Conservation (phyloP, 2,797 vertebrate species). For the Babyrousa celebensis region DNA sequence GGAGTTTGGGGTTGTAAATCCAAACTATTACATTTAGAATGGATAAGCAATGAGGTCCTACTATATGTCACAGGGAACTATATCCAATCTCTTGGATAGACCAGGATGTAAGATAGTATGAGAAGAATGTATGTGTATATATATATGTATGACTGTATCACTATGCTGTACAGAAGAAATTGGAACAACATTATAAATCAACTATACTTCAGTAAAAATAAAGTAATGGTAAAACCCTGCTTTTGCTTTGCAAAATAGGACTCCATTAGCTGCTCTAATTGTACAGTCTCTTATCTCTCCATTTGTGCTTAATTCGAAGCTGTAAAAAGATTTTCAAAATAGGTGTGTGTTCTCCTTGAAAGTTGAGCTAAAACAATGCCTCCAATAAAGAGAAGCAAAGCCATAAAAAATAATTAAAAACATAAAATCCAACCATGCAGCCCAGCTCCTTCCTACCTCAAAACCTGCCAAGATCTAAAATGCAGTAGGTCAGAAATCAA, state of each 20-base stretch:
- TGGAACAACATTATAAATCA: too few relatives aligned
- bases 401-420: not conserved
- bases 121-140: too few relatives aligned
- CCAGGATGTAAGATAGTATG: too few relatives aligned
- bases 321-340: conserved; percentile 78
- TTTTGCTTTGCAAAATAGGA: conserved; percentile 64
- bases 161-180: too few relatives aligned
- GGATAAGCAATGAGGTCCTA: too few relatives aligned
- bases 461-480: not conserved
- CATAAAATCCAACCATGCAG: not conserved
- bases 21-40: too few relatives aligned
- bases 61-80: too few relatives aligned
- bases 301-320: conserved; percentile 71
- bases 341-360: conserved; percentile 22
- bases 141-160: too few relatives aligned
- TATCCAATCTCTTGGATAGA: too few relatives aligned
- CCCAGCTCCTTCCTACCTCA: not conserved
- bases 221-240: not conserved
- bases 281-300: conserved; percentile 65
- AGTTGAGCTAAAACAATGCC: conserved; percentile 87
- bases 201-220: not conserved
- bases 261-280: conserved; percentile 70
- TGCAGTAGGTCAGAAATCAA: not conserved
- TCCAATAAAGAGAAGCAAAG: conserved; percentile 78
- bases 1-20: too few relatives aligned